Conservation (phyloP, 2,888 invertebrate species). For the Cenopis cana region DNA sequence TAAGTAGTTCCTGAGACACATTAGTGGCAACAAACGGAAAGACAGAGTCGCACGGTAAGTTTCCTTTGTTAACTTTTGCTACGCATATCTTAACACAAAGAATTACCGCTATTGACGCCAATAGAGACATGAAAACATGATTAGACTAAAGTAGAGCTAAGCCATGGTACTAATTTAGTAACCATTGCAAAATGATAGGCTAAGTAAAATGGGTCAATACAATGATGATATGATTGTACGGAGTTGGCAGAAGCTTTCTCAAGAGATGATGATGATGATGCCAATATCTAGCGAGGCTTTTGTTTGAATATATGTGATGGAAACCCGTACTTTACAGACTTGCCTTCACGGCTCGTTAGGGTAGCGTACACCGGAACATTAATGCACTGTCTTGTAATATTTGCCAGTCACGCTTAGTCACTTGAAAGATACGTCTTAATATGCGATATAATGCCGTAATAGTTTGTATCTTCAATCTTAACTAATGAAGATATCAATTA, state of each 20-base stretch:
- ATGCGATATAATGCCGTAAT: neutral
- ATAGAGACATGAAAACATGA: too few relatives aligned
- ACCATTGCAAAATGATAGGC: neutral
- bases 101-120: too few relatives aligned
- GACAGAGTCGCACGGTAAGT: too few relatives aligned
- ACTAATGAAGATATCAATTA: too few relatives aligned
- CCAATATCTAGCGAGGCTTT: neutral
- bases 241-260: neutral
- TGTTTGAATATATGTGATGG: neutral
- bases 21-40: too few relatives aligned
- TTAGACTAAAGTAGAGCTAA: too few relatives aligned
- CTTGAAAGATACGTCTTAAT: neutral
- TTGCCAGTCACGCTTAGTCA: neutral
- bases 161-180: neutral
- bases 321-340: neutral
- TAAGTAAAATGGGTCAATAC: too few relatives aligned
- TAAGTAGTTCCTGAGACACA: too few relatives aligned
- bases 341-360: neutral
- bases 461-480: too few relatives aligned
- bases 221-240: neutral
- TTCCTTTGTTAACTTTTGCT: too few relatives aligned
- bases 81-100: too few relatives aligned
- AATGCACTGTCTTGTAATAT: neutral
- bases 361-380: conserved; percentile 1
- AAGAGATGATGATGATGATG: too few relatives aligned